Base-by-base conservation (phyloP, 2,113 vertebrate genomes). In the Forbesichthys agassizii region DNA sequence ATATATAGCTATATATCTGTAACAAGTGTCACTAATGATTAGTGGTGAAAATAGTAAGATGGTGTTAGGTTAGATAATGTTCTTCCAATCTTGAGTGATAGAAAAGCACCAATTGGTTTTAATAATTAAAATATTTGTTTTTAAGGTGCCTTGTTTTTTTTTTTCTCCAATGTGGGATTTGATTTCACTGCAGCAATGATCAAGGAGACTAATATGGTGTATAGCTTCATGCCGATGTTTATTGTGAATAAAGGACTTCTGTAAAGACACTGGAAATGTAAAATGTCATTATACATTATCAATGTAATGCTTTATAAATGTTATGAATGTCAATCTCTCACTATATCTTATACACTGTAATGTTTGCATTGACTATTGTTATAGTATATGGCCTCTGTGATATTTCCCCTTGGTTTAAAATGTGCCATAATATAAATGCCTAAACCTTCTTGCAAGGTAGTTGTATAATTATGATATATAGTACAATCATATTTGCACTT, bases 291-390 rank as follows among this genome's bases (percentile, higher is more conserved):
- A 88, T 83, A 85, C 66, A 79, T 83, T 84, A 89, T 90, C 82
- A 87, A 91, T 93, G 92, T 92, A 87, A 82, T 88, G 91, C 92
- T 93, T 92, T 90, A 81, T 87, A 87, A 88, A 83, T 85, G 89
- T 88, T 84, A 83, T 86, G 73, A 88, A 88, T 87, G 82, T 66
- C 80, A 78, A 88, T 88, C 77, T 84, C 88, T 89, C 87, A 84
- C 81, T 78, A 89, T 78, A 86, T 90, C 89, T 89, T 84, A 66
- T 77, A 66, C 70, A 81, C 81, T 65, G 90, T 92, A 89, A 91
- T 88, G 80, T 89, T 92, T 92, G 88, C 90, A 91, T 90, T 83
- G 87, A 89, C 79, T 92, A 85, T 87, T 88, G 88, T 90, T 81
- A 74, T 91, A 90, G 88, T 89, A 85, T 89, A 84, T 84, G 60